Conservation (phyloP, 2,113 vertebrate species). For the Saguinus imperator region DNA sequence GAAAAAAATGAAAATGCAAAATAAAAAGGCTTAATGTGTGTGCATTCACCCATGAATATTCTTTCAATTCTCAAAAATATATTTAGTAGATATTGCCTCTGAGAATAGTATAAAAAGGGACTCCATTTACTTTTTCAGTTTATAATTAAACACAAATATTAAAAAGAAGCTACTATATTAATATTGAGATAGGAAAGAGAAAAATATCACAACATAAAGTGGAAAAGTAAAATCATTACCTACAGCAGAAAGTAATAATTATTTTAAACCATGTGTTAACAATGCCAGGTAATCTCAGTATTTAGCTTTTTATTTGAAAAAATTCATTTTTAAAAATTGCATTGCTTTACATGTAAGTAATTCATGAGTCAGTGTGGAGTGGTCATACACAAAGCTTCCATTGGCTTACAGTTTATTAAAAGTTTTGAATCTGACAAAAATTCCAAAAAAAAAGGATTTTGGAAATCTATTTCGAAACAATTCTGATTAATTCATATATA, state of each 20-base stretch:
- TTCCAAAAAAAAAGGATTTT: slow-evolving; percentile 27
- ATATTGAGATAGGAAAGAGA: not conserved
- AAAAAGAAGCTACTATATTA: not conserved
- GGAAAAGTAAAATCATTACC: not conserved
- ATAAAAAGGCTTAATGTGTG: not conserved
- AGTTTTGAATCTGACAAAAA: slow-evolving; percentile 62
- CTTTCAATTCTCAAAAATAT: not conserved
- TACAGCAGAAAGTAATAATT: not conserved
- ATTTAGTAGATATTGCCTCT: not conserved
- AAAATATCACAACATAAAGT: not conserved
- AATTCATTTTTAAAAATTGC: not conserved
- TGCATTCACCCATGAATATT: not conserved
- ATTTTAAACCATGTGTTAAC: not conserved
- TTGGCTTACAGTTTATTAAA: not conserved
- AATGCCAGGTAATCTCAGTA: not conserved
- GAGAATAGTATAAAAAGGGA: not conserved
- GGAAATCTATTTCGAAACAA: slow-evolving; percentile 65
- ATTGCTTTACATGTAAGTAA: not conserved
- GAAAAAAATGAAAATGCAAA: not conserved
- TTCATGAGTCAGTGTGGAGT: not conserved
- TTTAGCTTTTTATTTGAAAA: not conserved
- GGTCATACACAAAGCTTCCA: not conserved
- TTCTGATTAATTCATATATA: slow-evolving; percentile 65
- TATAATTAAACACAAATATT: not conserved
- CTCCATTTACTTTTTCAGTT: not conserved